phyloP scores from a whole-genome alignment of 35 echinoderm and acorn worm genomes.

The Anneissia japonica region DNA sequence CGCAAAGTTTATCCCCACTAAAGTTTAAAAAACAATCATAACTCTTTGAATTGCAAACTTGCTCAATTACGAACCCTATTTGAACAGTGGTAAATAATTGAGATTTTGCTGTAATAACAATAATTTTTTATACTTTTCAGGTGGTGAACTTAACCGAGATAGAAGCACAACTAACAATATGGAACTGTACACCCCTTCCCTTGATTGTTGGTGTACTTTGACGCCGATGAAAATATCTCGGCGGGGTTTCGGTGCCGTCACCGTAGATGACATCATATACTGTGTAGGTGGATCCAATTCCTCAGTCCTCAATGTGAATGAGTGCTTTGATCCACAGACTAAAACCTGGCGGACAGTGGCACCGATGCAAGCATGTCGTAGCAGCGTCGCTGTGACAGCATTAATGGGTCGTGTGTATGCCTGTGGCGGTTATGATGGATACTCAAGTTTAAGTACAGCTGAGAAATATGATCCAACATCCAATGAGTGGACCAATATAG shows the following conservation, averaged over 20 bases:
- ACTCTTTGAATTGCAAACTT: too few relatives aligned
- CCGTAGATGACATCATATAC: slow-evolving; percentile 72
- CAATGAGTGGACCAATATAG: slow-evolving; percentile 80
- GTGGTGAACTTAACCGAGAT: slow-evolving; percentile 77
- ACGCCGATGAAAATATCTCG: slow-evolving; percentile 66
- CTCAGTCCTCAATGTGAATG: slow-evolving; percentile 49
- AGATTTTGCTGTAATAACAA: too few relatives aligned
- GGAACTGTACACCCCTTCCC: slow-evolving; percentile 72
- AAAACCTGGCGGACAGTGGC: slow-evolving; percentile 70
- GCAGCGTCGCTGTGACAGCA: slow-evolving; percentile 81
- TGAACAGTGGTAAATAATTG: too few relatives aligned
- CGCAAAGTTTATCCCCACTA: too few relatives aligned
- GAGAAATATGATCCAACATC: slow-evolving; percentile 75
- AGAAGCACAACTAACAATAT: slow-evolving; percentile 46
- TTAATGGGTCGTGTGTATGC: slow-evolving; percentile 71
- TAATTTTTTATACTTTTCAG: too few relatives aligned
- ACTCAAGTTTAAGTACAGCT: slow-evolving; percentile 69
- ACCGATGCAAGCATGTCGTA: slow-evolving; percentile 61
- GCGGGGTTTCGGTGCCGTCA: slow-evolving; percentile 46
- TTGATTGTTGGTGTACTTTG: slow-evolving; percentile 73
- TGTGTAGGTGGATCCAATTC: slow-evolving; percentile 75
- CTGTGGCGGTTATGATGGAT: slow-evolving; percentile 87
- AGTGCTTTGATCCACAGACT: slow-evolving; percentile 81
- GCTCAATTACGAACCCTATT: too few relatives aligned
- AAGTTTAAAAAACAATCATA: too few relatives aligned